Conservation (phyloP, 2,888 invertebrate genomes). For the Periphyllus acericola region DNA sequence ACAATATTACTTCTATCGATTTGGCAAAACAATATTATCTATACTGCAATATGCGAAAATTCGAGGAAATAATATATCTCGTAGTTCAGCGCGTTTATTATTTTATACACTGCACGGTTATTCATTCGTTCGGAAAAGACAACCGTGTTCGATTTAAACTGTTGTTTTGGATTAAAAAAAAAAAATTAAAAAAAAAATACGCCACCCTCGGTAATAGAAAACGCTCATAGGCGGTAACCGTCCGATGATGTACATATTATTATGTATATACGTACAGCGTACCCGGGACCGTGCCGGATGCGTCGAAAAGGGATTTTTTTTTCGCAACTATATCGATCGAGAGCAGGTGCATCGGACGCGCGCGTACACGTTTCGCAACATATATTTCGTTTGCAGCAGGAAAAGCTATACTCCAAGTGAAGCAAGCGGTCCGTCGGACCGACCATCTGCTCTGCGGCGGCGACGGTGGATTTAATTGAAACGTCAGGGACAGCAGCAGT, state of each 20-base stretch:
- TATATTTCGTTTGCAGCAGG: background rate
- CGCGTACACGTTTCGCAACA: background rate
- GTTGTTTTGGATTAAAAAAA: background rate
- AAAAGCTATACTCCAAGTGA: background rate
- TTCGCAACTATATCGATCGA: background rate
- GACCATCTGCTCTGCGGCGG: background rate
- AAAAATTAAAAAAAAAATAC: background rate
- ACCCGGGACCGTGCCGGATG: background rate
- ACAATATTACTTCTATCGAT: too few relatives aligned
- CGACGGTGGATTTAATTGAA: constrained; percentile 31
- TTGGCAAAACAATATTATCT: too few relatives aligned
- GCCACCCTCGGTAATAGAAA: background rate
- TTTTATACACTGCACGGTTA: background rate
- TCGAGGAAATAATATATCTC: too few relatives aligned
- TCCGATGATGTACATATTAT: too few relatives aligned
- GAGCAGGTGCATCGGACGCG: background rate
- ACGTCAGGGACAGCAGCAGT: constrained; percentile 47
- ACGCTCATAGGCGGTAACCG: background rate
- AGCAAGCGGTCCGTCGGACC: background rate
- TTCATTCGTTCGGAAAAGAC: background rate
- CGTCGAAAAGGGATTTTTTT: background rate
- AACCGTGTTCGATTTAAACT: background rate
- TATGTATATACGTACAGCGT: too few relatives aligned
- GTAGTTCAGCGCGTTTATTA: too few relatives aligned
- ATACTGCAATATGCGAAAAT: too few relatives aligned